Conservation (phyloP, 2,888 invertebrate genomes). For the Calameuta idolon region DNA sequence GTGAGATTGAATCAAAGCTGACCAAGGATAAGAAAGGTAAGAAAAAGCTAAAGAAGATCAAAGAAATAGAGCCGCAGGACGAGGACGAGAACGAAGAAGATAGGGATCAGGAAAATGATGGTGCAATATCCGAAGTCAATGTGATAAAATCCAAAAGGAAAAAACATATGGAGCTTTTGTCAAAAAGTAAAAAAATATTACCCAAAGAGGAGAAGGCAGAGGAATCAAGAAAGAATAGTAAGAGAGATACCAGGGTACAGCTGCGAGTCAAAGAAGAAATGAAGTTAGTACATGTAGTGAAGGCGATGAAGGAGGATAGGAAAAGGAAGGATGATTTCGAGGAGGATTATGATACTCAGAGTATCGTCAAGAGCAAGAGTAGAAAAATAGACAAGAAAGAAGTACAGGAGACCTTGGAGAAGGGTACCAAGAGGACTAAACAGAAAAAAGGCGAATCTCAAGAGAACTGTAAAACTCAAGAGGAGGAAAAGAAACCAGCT, state of each 20-base stretch:
- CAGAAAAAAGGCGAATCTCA: constrained; percentile 46
- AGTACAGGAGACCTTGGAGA: constrained; percentile 34
- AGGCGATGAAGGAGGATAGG: constrained; percentile 51
- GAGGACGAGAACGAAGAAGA: constrained; percentile 40
- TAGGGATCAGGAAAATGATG: constrained; percentile 47
- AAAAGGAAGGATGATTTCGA: constrained; percentile 59
- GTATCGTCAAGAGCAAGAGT: constrained; percentile 53
- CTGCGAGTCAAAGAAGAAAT: constrained; percentile 45
- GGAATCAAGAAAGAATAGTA: constrained; percentile 42
- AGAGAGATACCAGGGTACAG: constrained; percentile 45
- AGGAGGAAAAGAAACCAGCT: constrained; percentile 49
- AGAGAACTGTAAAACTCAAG: constrained; percentile 42
- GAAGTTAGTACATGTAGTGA: constrained; percentile 42
- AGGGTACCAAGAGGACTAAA: constrained; percentile 49
- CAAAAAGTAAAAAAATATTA: constrained; percentile 57
- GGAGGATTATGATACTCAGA: constrained; percentile 51
- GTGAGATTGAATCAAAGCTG: constrained; percentile 19
- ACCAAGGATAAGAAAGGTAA: constrained; percentile 36
- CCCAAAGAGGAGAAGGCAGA: constrained; percentile 52
- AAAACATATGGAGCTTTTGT: constrained; percentile 50
- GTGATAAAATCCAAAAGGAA: constrained; percentile 59
- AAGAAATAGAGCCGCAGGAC: constrained; percentile 37
- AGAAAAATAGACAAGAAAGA: constrained; percentile 56
- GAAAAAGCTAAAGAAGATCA: constrained; percentile 37
- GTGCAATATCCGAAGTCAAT: constrained; percentile 58